Conservation (phyloP, 2,797 vertebrate species). For the Prionace glauca region DNA sequence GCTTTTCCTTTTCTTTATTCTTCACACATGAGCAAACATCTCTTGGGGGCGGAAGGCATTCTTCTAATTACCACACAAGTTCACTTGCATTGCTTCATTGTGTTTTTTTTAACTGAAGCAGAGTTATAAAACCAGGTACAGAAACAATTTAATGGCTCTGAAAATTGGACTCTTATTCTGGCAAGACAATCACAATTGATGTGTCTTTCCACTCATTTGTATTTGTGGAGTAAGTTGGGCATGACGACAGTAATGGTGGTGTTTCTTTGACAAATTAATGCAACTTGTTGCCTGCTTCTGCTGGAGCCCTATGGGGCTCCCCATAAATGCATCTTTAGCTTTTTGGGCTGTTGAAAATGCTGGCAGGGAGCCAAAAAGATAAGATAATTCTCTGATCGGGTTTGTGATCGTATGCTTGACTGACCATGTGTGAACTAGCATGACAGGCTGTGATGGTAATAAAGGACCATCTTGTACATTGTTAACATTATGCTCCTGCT, state of each 20-base stretch:
- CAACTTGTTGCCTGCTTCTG: not conserved
- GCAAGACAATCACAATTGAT: not conserved
- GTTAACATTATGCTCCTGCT: slow-evolving; percentile 15
- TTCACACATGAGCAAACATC: not conserved
- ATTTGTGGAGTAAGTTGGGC: not conserved
- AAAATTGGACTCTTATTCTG: not conserved
- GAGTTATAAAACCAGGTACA: not conserved
- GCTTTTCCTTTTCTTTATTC: not conserved
- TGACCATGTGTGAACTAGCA: slow-evolving; percentile 8
- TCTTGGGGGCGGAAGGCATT: not conserved
- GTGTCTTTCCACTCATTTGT: not conserved
- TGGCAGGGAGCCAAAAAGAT: not conserved
- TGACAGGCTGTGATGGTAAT: not conserved
- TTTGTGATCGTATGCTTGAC: slow-evolving; percentile 23
- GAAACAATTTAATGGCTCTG: not conserved
- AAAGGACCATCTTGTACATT: slow-evolving; percentile 12
- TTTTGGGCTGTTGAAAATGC: not conserved
- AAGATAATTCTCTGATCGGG: slow-evolving; percentile 30
- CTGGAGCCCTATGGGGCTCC: not conserved
- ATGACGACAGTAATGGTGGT: not conserved
- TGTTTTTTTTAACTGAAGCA: not conserved
- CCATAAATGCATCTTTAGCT: not conserved
- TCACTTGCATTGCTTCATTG: not conserved
- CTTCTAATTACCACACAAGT: not conserved
- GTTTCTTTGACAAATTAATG: not conserved